Evolutionary conservation across 1,140 invertebrate species (phyloP).

Genomic region (Cydia fagiglandana): DNA sequence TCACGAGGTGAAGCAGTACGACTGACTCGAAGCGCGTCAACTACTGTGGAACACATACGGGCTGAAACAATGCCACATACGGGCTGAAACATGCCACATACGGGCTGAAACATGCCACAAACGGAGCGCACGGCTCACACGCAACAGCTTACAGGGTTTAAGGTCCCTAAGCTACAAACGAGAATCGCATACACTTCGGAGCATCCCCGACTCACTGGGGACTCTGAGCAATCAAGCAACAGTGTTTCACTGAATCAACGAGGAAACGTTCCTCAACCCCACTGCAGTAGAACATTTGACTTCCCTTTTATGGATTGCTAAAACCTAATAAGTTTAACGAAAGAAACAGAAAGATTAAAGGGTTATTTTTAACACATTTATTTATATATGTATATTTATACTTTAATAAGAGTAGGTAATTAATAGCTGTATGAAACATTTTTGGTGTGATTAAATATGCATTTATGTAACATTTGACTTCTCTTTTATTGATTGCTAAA

Average conservation of each 20-base stretch:
- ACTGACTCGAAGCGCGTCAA: background rate
- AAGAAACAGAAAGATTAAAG: no score
- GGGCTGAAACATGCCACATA: background rate
- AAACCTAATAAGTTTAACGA: no score
- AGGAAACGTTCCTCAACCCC: slow-evolving; percentile 31
- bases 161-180: slow-evolving; percentile 10
- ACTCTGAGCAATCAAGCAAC: slow-evolving; percentile 8
- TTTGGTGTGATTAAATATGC: no score
- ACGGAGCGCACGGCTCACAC: slow-evolving; percentile 11
- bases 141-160: background rate
- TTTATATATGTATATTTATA: no score
- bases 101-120: slow-evolving; percentile 27
- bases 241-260: slow-evolving; percentile 24
- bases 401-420: no score
- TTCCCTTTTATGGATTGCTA: background rate
- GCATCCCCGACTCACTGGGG: slow-evolving; percentile 12
- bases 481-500: no score
- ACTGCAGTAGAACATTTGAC: slow-evolving; percentile 35
- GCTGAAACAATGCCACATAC: slow-evolving; percentile 29
- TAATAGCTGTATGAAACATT: no score
- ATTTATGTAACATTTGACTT: no score
- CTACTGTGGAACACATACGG: slow-evolving; percentile 15
- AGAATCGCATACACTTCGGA: slow-evolving; percentile 4
- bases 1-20: slow-evolving; percentile 15
- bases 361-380: no score